Conservation (phyloP, 2,888 invertebrate genomes). For the Lydus trimaculatus region DNA sequence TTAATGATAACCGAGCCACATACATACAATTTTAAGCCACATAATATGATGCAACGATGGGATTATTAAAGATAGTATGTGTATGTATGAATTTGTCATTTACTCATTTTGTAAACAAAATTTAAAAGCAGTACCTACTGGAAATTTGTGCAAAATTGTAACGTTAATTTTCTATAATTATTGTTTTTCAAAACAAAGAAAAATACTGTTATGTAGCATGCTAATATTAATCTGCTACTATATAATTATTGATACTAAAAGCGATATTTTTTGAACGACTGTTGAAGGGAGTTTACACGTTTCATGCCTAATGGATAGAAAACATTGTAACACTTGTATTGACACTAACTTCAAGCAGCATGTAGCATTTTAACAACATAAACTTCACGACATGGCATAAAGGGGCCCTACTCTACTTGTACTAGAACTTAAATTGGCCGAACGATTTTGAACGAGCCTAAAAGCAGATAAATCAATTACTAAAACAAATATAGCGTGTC, state of each 20-base stretch:
- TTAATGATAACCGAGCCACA: conserved; percentile 17
- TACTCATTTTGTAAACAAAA: background rate
- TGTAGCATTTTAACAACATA: no score
- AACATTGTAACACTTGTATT: no score
- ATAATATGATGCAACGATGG: background rate
- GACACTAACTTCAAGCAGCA: no score
- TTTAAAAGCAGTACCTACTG: background rate
- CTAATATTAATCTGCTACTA: background rate
- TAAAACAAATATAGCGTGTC: no score
- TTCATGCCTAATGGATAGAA: no score
- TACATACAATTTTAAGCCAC: background rate
- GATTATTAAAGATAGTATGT: background rate
- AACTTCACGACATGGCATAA: no score
- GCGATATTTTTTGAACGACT: background rate
- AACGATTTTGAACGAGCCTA: no score
- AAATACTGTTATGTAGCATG: background rate
- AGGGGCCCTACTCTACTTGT: no score
- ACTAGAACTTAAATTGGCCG: no score
- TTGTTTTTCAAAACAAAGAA: background rate
- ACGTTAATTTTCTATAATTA: background rate
- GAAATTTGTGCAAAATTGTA: background rate
- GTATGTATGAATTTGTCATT: background rate
- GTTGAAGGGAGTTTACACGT: no score
- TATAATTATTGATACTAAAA: background rate
- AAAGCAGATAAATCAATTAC: no score